Percentiles rank a stretch among this genome's conserved stretches.
phyloP scores from a whole-genome alignment of 2,113 vertebrate species.

The Grus americana region DNA sequence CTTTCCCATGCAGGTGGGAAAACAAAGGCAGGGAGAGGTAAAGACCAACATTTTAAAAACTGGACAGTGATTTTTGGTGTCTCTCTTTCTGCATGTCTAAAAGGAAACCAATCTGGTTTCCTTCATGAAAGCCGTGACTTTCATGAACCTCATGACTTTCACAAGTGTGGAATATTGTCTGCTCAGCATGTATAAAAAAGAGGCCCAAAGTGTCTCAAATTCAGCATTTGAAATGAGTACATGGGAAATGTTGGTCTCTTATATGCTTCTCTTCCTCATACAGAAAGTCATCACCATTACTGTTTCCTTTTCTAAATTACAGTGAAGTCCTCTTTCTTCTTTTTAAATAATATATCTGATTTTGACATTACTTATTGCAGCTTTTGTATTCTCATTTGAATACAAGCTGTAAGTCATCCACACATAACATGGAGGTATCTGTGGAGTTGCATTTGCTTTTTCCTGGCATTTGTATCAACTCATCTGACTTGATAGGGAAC shows the following conservation, averaged over 20 bases:
- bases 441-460: background rate
- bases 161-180: background rate
- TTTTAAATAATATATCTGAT: background rate
- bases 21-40: background rate
- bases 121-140: background rate
- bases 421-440: background rate
- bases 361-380: background rate
- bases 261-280: background rate
- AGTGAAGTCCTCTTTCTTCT: background rate
- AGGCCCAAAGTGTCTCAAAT: background rate
- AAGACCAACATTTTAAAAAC: background rate
- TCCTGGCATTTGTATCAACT: background rate
- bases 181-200: background rate
- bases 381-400: background rate
- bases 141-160: background rate
- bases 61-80: background rate
- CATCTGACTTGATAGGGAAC: background rate
- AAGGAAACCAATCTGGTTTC: background rate
- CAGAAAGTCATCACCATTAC: background rate
- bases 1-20: background rate
- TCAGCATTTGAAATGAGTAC: background rate
- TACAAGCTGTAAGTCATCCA: background rate
- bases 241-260: background rate
- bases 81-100: background rate
- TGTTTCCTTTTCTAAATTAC: background rate